These are phyloP conservation scores for Junonia oenone DNA, from an alignment of 2,888 invertebrate species.

Conservation along the genomic window DNA sequence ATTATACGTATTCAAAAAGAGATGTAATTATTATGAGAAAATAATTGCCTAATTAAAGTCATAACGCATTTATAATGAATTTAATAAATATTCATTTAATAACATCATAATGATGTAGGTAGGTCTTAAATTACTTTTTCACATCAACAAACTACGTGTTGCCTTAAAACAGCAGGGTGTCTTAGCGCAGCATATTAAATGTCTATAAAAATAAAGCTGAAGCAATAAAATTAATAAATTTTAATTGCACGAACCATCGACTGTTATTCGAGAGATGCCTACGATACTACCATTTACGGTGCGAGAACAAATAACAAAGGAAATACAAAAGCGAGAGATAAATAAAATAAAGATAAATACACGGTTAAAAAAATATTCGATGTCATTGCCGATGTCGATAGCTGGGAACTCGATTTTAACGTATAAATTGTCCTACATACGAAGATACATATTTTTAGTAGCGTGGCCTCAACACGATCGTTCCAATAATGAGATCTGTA, in stretches of 20 bases:
- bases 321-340: constrained; percentile 6
- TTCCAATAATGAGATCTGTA: constrained; percentile 22
- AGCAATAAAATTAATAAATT: constrained; percentile 58
- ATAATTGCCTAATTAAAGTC: neutral
- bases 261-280: constrained; percentile 13
- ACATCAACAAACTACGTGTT: constrained; percentile 9
- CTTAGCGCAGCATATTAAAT: constrained; percentile 12
- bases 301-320: constrained; percentile 8
- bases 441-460: constrained; percentile 14
- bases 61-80: neutral
- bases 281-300: constrained; percentile 15
- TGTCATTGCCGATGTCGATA: constrained; percentile 1
- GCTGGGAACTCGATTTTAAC: constrained; percentile 12
- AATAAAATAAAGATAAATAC: constrained; percentile 9
- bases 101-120: neutral
- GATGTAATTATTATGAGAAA: neutral
- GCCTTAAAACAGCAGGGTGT: constrained; percentile 23
- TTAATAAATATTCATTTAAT: neutral
- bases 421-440: constrained; percentile 11
- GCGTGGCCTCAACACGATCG: constrained; percentile 11
- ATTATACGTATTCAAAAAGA: neutral
- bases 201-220: constrained; percentile 43
- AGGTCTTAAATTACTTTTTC: constrained; percentile 1
- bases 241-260: constrained; percentile 46
- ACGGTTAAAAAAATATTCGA: constrained; percentile 14